Evolutionary conservation across 1,140 invertebrate genomes (phyloP).

Genomic region (Dendroctonus ponderosae): DNA sequence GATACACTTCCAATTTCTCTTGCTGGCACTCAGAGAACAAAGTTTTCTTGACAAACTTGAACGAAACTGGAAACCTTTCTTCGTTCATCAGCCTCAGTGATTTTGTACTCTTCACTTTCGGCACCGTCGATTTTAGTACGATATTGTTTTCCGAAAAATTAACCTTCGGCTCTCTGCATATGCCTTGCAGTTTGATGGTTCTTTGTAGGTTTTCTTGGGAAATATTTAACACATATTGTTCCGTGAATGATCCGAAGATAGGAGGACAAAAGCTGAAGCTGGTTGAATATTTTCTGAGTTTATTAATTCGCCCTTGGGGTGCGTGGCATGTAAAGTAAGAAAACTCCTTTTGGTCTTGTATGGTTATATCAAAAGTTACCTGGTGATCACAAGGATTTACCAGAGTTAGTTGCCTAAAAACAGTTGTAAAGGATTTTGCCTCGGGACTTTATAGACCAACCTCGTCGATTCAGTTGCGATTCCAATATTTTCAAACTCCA

Average conservation of each 20-base stretch:
- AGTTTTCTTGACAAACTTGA: slow-evolving; percentile 44
- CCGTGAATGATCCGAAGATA: slow-evolving; percentile 50
- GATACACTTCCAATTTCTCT: slow-evolving; percentile 47
- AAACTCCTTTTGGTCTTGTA: slow-evolving; percentile 30
- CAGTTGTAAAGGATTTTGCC: background rate
- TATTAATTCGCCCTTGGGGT: slow-evolving; percentile 44
- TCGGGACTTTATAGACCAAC: slow-evolving; percentile 4
- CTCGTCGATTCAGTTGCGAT: slow-evolving; percentile 11
- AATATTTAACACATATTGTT: slow-evolving; percentile 52
- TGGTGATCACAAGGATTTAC: slow-evolving; percentile 9
- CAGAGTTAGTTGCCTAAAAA: slow-evolving; percentile 14
- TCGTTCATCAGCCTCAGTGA: slow-evolving; percentile 47
- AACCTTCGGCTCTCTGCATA: slow-evolving; percentile 50
- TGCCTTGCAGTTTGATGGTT: slow-evolving; percentile 50
- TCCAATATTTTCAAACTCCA: slow-evolving; percentile 22
- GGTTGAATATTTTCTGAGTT: slow-evolving; percentile 45
- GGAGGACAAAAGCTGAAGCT: slow-evolving; percentile 50
- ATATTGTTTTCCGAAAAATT: slow-evolving; percentile 44
- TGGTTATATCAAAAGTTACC: slow-evolving; percentile 34
- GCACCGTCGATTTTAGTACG: slow-evolving; percentile 47
- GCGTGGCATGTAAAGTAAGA: slow-evolving; percentile 49
- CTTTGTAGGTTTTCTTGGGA: slow-evolving; percentile 47
- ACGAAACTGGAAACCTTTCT: slow-evolving; percentile 47
- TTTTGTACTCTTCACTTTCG: slow-evolving; percentile 41
- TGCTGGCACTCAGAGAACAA: slow-evolving; percentile 47